These are phyloP conservation scores for Gallinago jamesoni DNA, from an alignment of 2,113 vertebrate genomes.

Conservation along the genomic window DNA sequence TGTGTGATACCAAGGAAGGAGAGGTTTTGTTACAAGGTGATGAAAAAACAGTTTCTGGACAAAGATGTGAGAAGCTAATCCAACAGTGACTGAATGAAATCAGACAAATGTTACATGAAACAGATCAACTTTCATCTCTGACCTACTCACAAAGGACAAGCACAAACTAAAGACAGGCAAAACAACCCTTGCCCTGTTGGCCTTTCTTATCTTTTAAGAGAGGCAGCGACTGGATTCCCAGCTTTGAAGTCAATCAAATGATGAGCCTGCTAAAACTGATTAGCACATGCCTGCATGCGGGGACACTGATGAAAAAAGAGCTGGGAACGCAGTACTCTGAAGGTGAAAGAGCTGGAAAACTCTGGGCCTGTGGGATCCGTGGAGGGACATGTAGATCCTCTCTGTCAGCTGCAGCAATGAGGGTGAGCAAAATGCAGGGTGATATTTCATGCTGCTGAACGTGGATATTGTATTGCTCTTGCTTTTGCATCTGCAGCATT, in stretches of 20 bases:
- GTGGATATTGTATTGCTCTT: neutral
- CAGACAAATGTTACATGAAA: neutral
- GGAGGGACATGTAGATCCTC: neutral
- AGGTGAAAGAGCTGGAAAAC: neutral
- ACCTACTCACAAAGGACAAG: neutral
- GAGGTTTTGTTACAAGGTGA: slow-evolving; percentile 2
- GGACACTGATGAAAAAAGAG: neutral
- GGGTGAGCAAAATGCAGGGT: neutral
- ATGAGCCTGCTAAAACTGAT: slow-evolving; percentile 17
- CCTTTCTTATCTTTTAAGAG: slow-evolving; percentile 22
- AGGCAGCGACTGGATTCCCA: neutral
- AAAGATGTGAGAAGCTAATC: slow-evolving; percentile 27
- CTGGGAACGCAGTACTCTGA: neutral
- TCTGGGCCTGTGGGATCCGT: neutral
- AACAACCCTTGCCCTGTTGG: slow-evolving; percentile 1
- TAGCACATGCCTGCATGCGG: neutral
- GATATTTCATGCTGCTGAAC: neutral
- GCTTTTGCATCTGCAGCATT: neutral
- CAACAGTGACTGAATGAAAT: slow-evolving; percentile 10
- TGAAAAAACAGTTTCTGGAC: slow-evolving; percentile 9
- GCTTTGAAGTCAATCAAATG: slow-evolving; percentile 42
- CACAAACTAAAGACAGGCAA: slow-evolving; percentile 14
- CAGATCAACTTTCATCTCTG: slow-evolving; percentile 21
- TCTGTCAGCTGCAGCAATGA: neutral
- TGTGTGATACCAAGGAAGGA: neutral